Conservation (phyloP, 2,888 invertebrate species). For the Caenorhabditis macrosperma region DNA sequence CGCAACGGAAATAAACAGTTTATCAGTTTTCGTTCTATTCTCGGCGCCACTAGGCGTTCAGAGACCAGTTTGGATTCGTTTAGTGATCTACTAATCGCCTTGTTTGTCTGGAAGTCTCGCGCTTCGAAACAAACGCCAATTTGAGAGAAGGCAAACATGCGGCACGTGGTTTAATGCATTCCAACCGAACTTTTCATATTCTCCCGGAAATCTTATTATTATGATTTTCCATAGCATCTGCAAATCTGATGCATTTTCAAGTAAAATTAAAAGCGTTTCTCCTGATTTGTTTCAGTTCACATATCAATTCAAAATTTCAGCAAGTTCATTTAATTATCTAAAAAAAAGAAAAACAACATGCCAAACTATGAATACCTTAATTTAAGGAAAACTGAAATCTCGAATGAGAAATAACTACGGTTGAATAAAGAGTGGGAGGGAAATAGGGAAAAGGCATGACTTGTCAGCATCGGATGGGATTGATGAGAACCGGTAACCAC, state of each 20-base stretch:
- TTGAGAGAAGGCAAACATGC: too few relatives aligned
- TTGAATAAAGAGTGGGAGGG: background rate
- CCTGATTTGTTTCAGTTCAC: too few relatives aligned
- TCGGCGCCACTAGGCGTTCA: background rate
- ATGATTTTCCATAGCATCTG: too few relatives aligned
- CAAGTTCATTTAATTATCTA: constrained; percentile 18
- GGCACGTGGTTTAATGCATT: too few relatives aligned
- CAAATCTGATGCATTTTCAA: too few relatives aligned
- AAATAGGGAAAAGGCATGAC: background rate
- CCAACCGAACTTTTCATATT: too few relatives aligned
- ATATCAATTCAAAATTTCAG: background rate
- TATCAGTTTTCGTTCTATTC: background rate
- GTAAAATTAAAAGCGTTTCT: too few relatives aligned
- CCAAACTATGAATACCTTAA: constrained; percentile 29
- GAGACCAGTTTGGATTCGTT: background rate
- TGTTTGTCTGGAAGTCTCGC: background rate
- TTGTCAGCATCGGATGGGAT: constrained; percentile 16
- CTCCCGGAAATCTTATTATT: too few relatives aligned
- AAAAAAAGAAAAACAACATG: background rate
- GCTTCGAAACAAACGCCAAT: background rate
- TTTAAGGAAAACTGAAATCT: constrained; percentile 33
- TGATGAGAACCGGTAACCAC: constrained; percentile 29
- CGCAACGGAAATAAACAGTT: background rate
- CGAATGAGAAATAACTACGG: background rate
- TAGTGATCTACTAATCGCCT: background rate